Evolutionary conservation across 2,797 vertebrate genomes (phyloP), one percentile per base, ranked within the genome.

Genomic region (Neosilurus mollespiculum): DNA sequence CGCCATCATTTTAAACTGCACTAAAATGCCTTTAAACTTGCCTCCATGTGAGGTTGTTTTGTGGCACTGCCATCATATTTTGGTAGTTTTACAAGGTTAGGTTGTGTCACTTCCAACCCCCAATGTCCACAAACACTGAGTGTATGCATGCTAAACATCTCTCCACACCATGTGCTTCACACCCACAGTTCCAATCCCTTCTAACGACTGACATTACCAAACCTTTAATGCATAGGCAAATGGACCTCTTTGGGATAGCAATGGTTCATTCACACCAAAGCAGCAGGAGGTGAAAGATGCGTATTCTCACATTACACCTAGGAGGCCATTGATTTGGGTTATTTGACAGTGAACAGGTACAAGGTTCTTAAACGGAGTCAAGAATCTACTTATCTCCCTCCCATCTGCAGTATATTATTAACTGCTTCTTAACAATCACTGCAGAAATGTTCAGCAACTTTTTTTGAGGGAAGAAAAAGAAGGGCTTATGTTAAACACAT

Each of bases 191-290:
- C 24, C 75, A 71, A 54, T 56, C 49, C 26, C 51, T 4, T 69
- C 5, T 51, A 51, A 18, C 34, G 77, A 67, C 20, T 30, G 43
- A 54, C 59, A 83, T 5, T 24, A 78, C 51, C 53, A 81, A 62
- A 11, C 43, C 80, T 72, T 84, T 53, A 18, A 22, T 73, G 24
- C 30, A 26, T 2, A 78, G 67, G 65, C 82, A 84, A 82, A 85
- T 85, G 64, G 83, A 22, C 15, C 43, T 61, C 11, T 67, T 59
- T 76, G 83, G 78, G 81, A 79, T 16, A 80, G 56, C 78, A 83
- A 72, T 10, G 4, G 43, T 9, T 72, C 62, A 64, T 88, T 86
- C 81, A 82, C 83, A 85, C 75, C 82, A 82, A 49, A 61, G 22
- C 64, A 62, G 0, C 11, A 9, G 22, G 34, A 66, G 65, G 24